These are phyloP conservation scores for Temnothorax curvispinosus DNA, from an alignment of 1,140 invertebrate species.

Conservation along the genomic window DNA sequence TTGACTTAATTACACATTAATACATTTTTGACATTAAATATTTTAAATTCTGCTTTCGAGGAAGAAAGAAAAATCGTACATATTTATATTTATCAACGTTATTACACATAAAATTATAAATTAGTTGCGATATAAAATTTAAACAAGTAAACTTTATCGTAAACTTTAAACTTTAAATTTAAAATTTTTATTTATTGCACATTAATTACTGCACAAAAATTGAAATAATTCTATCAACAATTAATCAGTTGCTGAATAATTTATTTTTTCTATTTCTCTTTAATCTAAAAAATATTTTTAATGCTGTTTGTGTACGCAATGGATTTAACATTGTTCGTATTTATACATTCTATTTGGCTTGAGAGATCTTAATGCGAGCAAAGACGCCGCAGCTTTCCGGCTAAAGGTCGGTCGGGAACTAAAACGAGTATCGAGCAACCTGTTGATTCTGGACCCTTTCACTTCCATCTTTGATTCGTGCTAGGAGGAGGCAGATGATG, in stretches of 20 bases:
- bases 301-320: neutral
- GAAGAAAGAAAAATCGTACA: neutral
- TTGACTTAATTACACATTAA: neutral
- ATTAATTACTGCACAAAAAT: neutral
- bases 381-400: conserved; percentile 63
- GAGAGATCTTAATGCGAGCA: conserved; percentile 67
- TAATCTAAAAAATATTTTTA: neutral
- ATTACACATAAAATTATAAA: neutral
- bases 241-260: neutral
- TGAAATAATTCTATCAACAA: neutral
- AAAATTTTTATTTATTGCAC: neutral
- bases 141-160: neutral
- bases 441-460: conserved; percentile 75
- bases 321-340: neutral
- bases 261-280: neutral
- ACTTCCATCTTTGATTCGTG: conserved; percentile 51
- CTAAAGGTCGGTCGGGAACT: conserved; percentile 66
- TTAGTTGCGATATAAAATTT: neutral
- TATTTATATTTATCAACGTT: neutral
- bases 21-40: neutral
- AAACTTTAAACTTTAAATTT: neutral
- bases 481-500: conserved; percentile 1
- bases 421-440: conserved; percentile 69
- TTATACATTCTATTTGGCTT: neutral
- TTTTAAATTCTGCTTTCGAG: neutral